These are phyloP conservation scores for Erebia epiphron DNA, from an alignment of 2,888 invertebrate genomes.

Conservation along the genomic window DNA sequence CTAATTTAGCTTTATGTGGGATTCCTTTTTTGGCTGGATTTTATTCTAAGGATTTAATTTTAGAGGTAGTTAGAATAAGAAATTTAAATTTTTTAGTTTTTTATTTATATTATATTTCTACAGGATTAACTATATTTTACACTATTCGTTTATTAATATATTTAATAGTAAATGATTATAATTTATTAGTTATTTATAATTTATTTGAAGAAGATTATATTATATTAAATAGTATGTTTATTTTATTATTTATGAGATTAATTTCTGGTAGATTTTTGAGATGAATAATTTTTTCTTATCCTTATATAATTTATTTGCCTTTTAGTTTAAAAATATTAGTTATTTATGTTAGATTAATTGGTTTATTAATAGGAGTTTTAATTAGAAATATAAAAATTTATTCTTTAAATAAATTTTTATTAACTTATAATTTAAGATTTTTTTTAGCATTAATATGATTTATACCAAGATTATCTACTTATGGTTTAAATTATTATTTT, in stretches of 20 bases:
- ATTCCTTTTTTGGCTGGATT: constrained; percentile 85
- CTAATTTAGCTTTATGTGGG: constrained; percentile 85
- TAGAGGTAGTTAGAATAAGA: constrained; percentile 79
- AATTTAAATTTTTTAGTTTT: constrained; percentile 80
- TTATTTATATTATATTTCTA: constrained; percentile 81
- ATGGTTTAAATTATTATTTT: constrained; percentile 71
- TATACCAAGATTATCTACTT: constrained; percentile 76
- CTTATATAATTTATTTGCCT: constrained; percentile 80
- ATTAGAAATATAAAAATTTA: constrained; percentile 70
- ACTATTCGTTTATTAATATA: constrained; percentile 82
- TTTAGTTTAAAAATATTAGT: constrained; percentile 78
- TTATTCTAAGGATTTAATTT: constrained; percentile 86
- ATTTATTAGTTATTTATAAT: constrained; percentile 73
- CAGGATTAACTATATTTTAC: constrained; percentile 83
- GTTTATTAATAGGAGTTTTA: constrained; percentile 65
- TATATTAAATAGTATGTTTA: constrained; percentile 75
- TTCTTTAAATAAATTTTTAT: constrained; percentile 67
- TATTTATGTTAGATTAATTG: constrained; percentile 74
- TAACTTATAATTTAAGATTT: constrained; percentile 57
- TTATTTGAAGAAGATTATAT: constrained; percentile 74
- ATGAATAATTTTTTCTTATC: constrained; percentile 80
- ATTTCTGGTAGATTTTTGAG: constrained; percentile 79
- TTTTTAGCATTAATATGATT: constrained; percentile 78
- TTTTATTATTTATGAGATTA: constrained; percentile 78
- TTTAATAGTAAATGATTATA: constrained; percentile 75